Conservation (phyloP, 2,113 vertebrate genomes). For the Cinclus cinclus region DNA sequence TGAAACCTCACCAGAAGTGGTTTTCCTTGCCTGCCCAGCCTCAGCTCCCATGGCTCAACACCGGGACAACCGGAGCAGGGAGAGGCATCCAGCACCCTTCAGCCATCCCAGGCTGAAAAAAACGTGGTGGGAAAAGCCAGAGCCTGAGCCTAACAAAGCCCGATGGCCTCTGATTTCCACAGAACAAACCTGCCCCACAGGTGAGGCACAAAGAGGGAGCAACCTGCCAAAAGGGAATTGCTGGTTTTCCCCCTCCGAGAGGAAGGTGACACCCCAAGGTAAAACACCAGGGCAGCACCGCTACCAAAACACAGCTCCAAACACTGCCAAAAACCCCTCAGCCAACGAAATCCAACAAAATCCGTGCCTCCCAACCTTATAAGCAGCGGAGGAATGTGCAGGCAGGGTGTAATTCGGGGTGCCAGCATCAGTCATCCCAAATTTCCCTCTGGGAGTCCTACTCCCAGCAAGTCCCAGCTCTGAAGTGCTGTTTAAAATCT, state of each 20-base stretch:
- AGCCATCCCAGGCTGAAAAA: neutral
- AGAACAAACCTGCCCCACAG: slow-evolving; percentile 36
- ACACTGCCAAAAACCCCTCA: neutral
- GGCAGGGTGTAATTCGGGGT: rapidly evolving
- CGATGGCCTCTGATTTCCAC: neutral
- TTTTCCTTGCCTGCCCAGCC: neutral
- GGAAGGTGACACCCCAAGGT: neutral
- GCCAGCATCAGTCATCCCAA: neutral
- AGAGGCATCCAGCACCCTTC: neutral
- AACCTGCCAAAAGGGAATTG: neutral
- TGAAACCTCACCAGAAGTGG: neutral
- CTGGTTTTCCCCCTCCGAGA: neutral
- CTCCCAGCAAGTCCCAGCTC: neutral
- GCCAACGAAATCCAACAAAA: rapidly evolving
- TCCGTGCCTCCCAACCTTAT: rapidly evolving
- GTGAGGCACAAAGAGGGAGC: neutral
- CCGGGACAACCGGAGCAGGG: neutral
- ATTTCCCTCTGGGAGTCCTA: neutral
- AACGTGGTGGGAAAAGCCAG: neutral
- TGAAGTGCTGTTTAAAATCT: neutral
- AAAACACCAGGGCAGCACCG: neutral
- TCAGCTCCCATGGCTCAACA: neutral
- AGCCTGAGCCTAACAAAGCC: neutral
- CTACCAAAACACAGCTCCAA: neutral
- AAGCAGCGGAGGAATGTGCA: neutral